Base-by-base conservation (phyloP, 1,140 invertebrate species). In the Streblospio benedicti region DNA sequence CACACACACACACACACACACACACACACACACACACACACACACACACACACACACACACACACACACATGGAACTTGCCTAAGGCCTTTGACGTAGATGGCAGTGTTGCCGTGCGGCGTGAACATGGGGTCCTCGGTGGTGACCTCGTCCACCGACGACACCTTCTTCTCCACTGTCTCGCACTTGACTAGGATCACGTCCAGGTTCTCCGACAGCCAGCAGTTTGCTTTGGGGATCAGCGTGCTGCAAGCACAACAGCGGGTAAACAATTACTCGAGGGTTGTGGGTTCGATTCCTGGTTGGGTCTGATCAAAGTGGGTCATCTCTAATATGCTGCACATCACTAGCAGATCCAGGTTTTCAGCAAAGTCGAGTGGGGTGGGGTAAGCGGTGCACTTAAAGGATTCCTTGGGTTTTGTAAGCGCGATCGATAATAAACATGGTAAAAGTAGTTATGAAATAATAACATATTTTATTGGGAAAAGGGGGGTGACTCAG, bases 31-130 rank as follows among this genome's bases (percentile, higher is more conserved):
- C 44, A 45, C 44, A 14, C 44, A 45, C 44, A 14, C 44, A 45
- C 44, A 45, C 44, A 45, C 44, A 1, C 44, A 1, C 44, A 1
- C 44, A 45, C 44, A 1, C 44, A 45, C 44, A 14, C 44, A 45
- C 44, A 14, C 44, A 45, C 44, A 47, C 9, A 47, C n/a, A 47
- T 23, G 25, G 28, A 9, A 31, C 53, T 23, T 56, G 43, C 53
- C 53, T 62, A 27, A 62, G 47, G 53, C 60, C 60, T 51, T 62
- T 62, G 31, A 62, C 49, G 27, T 62, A 62, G 14, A 50, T 55
- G 45, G 60, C 60, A 31, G 35, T 30, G 47, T 57, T 44, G 23
- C 54, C 54, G 30, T 52, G 57, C 25, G 60, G 60, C 20, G 52
- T 20, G 51, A 62, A 62, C 60, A 62, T 62, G 28, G 41, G 32